Evolutionary conservation across 2,888 invertebrate genomes (phyloP), one percentile per base, ranked within the genome.

Genomic region (Apamea anceps): DNA sequence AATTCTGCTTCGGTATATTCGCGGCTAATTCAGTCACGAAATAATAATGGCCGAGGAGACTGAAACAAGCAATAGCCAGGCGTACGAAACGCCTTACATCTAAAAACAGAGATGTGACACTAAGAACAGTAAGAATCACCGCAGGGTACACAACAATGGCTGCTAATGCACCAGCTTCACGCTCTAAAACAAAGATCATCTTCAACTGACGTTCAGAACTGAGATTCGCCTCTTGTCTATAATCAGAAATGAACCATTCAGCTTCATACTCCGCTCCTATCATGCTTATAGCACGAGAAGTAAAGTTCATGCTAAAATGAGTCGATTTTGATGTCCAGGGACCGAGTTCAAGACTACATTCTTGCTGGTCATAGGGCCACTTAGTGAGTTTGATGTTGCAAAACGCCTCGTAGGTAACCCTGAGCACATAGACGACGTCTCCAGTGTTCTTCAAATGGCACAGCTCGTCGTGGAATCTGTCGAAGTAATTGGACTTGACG

Each of bases 201-300:
- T 81, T 87, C 10, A 95, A 71, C 37, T 91, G 89, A 0, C 77
- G 80, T 0, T 88, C 79, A 13, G 87, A 78, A n/a, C 70, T 84
- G 4, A 81, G n/a, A 68, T 89, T 74, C 37, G 87, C 79, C 0
- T 80, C 79, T 62, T 91, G 87, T 7, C 86, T 76, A 73, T 89
- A 93, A 72, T 92, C 91, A 10, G 92, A 86, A 57, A 95, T 92
- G 6, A 89, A 88, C 94, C 94, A 95, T n/a, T 91, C 92, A 0
- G 90, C 73, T 0, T 92, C 93, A 74, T 92, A 91, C 15, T 92
- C 91, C 0, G 90, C 90, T 0, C 87, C 90, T 0, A 87, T 4
- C 86, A 91, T 86, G 0, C 25, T 48, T 0, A 93, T 78, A 7
- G 87, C 91, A 65, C 83, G 73, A 0, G 65, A 28, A 15, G 70